phyloP scores from a whole-genome alignment of 2,888 invertebrate species.

The Eupithecia vulgata region DNA sequence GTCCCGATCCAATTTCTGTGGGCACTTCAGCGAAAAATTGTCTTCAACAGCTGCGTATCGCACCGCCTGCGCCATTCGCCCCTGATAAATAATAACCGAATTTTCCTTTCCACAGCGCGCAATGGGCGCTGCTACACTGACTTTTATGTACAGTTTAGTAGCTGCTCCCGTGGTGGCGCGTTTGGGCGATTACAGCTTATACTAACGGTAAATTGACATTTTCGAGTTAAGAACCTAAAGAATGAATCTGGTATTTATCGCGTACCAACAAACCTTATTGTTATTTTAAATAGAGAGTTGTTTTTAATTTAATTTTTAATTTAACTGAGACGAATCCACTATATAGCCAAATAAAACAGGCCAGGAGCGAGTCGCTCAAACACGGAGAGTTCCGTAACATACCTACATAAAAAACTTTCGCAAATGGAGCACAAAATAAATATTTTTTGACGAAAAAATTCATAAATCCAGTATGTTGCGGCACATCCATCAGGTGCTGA shows the following conservation, averaged over 20 bases:
- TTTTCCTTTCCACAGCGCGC: conserved; percentile 46
- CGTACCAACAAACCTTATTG: not conserved
- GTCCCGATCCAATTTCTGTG: conserved; percentile 77
- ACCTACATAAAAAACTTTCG: too few relatives aligned
- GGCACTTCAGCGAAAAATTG: conserved; percentile 82
- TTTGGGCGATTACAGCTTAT: not conserved
- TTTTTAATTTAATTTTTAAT: too few relatives aligned
- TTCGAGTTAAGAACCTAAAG: not conserved
- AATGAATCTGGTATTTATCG: not conserved
- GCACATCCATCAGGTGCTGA: conserved; percentile 63
- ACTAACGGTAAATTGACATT: not conserved
- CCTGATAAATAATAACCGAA: conserved; percentile 53
- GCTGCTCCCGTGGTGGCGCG: not conserved
- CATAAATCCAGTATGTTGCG: too few relatives aligned
- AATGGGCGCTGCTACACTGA: conserved; percentile 23
- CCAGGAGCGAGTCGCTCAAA: too few relatives aligned
- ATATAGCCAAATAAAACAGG: too few relatives aligned
- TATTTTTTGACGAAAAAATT: too few relatives aligned
- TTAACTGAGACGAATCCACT: too few relatives aligned
- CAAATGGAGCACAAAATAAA: too few relatives aligned
- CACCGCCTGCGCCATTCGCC: conserved; percentile 50
- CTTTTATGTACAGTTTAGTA: conserved; percentile 7
- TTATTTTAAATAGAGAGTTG: too few relatives aligned
- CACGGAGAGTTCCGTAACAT: too few relatives aligned
- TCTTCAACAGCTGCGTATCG: conserved; percentile 76